Conservation (phyloP, 92 coral and sea anemone genomes). For the Actinernus sp. region DNA sequence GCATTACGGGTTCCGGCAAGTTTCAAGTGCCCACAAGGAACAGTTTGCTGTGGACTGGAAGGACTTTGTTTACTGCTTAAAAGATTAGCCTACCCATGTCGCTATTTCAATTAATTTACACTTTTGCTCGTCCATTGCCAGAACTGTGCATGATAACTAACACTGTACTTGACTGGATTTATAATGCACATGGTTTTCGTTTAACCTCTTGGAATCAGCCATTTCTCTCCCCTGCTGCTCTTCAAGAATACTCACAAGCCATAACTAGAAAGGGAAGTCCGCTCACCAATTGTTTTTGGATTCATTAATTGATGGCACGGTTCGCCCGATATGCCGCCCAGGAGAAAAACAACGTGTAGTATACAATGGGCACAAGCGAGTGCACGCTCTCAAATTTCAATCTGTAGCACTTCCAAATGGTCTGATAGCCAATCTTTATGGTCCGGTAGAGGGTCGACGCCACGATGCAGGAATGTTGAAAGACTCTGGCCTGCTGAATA, state of each 20-base stretch:
- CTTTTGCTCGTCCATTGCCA: conserved; percentile 61
- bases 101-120: conserved; percentile 23
- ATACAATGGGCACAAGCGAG: no score
- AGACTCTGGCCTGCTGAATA: not conserved
- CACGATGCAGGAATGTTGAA: conserved; percentile 2
- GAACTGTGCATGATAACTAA: conserved; percentile 62
- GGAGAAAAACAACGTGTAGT: no score
- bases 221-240: conserved; percentile 22
- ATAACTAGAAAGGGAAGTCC: conserved; percentile 49
- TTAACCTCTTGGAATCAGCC: conserved; percentile 71
- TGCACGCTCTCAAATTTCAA: no score
- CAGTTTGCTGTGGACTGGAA: conserved; percentile 41
- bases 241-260: conserved; percentile 33
- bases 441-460: not conserved
- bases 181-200: conserved; percentile 34
- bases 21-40: conserved; percentile 38
- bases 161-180: conserved; percentile 69
- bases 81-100: conserved; percentile 54
- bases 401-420: no score
- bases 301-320: not conserved
- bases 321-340: no score
- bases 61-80: conserved; percentile 27
- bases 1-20: conserved; percentile 41
- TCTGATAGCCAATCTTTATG: not conserved
- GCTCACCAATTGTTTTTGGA: conserved; percentile 42